phyloP scores from a whole-genome alignment of 2,888 invertebrate species.

The Sthenelais limicola region DNA sequence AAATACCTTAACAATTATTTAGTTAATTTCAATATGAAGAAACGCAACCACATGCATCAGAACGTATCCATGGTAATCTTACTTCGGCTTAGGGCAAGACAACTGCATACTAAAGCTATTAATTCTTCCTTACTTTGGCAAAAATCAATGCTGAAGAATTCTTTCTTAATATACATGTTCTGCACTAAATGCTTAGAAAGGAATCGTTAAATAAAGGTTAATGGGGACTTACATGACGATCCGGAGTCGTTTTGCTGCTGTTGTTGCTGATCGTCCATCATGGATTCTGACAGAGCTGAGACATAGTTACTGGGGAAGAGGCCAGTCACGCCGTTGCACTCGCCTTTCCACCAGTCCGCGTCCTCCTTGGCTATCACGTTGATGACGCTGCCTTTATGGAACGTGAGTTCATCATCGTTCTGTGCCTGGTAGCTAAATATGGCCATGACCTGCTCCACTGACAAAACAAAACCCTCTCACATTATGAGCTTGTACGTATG shows the following conservation, averaged over 20 bases:
- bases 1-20: not conserved
- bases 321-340: conserved; percentile 88
- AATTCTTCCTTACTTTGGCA: not conserved
- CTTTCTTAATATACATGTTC: not conserved
- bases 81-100: no score
- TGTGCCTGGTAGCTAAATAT: conserved; percentile 69
- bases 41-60: no score
- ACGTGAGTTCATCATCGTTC: conserved; percentile 70
- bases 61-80: no score
- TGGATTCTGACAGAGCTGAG: conserved; percentile 72
- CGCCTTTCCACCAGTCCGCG: conserved; percentile 98
- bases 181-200: not conserved
- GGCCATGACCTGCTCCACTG: conserved; percentile 81
- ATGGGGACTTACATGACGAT: conserved; percentile 63
- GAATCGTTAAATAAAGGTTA: not conserved
- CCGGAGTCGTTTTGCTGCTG: not conserved
- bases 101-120: no score
- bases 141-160: not conserved
- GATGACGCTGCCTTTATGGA: conserved; percentile 69
- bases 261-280: conserved; percentile 26
- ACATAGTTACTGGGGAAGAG: conserved; percentile 98
- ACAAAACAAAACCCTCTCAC: no score
- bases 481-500: no score
- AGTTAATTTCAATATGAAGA: not conserved
- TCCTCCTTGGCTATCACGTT: conserved; percentile 86